Evolutionary conservation across 2,797 vertebrate species (phyloP), one percentile per base, ranked within the genome.

Genomic region (Halcyon chelicuti): DNA sequence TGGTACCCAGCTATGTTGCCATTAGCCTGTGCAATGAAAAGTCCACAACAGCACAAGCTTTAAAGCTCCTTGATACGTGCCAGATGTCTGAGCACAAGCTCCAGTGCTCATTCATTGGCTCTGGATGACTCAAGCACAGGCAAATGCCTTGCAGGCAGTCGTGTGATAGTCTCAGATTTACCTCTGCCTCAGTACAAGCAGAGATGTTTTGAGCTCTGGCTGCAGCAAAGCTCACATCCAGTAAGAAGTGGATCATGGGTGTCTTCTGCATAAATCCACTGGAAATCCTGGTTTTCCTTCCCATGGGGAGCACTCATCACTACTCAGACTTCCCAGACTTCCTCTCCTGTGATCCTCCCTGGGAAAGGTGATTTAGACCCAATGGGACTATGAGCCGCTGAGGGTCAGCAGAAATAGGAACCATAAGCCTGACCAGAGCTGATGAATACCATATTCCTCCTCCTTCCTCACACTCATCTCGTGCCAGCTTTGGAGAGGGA

Each of bases 221-320:
- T 90, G 57, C 62, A 86, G 49, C 37, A 75, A 42, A 88, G 39
- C 37, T 94, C 18, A 15, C 7, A 17, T n/a, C 16, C 51, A 51
- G 21, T 25, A 85, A 60, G 21, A 73, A 86, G 26, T 33, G 42
- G 29, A 33, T 58, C 23, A 14, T 0, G 0, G 8, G 16, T 55
- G 12, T 78, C 73, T 81, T 83, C 35, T 79, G 77, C 28, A 57
- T 74, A 78, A 89, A 93, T 73, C 25, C 78, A 51, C 46, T 37
- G 31, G 20, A 60, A 94, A 73, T 76, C 12, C 16, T 10, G 2
- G 66, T 86, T 55, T 85, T 89, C 35, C 39, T 75, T 83, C 37
- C 31, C 23, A 5, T 7, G 7, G 55, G 55, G 58, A 76, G 47
- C 35, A 52, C n/a, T 31, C 0, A 0, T 33, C 11, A 1, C 46